phyloP scores from a whole-genome alignment of 2,113 vertebrate species.

The Chrysemys picta region DNA sequence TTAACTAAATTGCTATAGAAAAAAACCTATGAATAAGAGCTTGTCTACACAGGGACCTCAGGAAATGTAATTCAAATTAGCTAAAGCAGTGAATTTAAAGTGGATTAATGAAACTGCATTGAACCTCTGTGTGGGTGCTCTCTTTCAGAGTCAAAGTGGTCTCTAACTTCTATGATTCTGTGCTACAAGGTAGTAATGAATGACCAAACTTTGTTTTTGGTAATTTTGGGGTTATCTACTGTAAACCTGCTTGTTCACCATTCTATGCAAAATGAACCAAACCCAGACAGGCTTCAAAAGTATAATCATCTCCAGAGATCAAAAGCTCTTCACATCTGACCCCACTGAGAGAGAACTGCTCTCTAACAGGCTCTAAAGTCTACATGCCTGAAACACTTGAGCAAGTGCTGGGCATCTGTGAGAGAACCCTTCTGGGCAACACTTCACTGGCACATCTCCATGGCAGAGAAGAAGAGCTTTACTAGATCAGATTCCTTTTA shows the following conservation, averaged over 20 bases:
- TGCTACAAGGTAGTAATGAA: not conserved
- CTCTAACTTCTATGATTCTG: no score
- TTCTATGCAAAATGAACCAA: not conserved
- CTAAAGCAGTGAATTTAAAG: not conserved
- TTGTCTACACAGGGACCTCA: no score
- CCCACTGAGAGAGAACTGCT: not conserved
- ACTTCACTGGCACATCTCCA: not conserved
- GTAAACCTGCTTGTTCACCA: accelerated
- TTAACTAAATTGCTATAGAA: not conserved
- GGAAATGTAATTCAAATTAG: not conserved
- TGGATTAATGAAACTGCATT: not conserved
- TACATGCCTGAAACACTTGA: not conserved
- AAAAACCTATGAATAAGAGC: not conserved
- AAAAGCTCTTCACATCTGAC: not conserved
- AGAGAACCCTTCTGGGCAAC: not conserved
- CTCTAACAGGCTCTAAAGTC: not conserved
- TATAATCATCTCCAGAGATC: not conserved
- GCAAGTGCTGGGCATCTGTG: accelerated
- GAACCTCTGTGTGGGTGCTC: not conserved
- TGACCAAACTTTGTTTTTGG: not conserved
- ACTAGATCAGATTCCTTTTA: not conserved
- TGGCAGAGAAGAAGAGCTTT: accelerated
- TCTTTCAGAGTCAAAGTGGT: not conserved
- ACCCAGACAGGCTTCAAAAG: not conserved
- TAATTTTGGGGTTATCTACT: accelerated